Evolutionary conservation across 92 coral and sea anemone species (phyloP).

Genomic region (Palythoa grandiflora): DNA sequence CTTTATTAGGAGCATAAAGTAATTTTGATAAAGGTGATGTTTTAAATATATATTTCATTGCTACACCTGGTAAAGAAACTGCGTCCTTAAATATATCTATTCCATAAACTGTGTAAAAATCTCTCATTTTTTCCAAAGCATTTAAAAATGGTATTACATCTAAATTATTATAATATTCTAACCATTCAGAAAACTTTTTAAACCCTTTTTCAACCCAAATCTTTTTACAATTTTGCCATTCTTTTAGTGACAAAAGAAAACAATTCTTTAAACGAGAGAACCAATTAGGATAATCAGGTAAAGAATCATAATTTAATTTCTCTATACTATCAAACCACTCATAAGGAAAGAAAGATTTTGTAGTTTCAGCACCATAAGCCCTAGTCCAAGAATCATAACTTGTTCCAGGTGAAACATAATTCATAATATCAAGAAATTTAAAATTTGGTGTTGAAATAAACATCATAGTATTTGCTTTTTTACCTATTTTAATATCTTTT

Average conservation of each 20-base stretch:
- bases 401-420: not conserved
- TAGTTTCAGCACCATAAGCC: not conserved
- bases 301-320: not conserved
- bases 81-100: not conserved
- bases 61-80: not conserved
- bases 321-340: not conserved
- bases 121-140: not conserved
- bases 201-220: too few species aligned
- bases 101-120: not conserved
- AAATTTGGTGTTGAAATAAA: not conserved
- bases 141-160: not conserved
- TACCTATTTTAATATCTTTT: not conserved
- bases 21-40: too few species aligned
- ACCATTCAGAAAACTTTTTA: not conserved
- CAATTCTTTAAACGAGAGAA: too few species aligned
- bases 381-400: not conserved
- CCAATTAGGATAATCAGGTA: not conserved
- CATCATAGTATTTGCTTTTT: constrained; percentile 25
- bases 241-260: too few species aligned
- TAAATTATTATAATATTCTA: not conserved
- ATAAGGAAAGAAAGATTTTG: not conserved
- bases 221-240: too few species aligned
- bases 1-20: not conserved
- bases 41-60: not conserved
- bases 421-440: not conserved